Evolutionary conservation across 2,113 vertebrate species (phyloP).

Genomic region (Scalopus aquaticus): DNA sequence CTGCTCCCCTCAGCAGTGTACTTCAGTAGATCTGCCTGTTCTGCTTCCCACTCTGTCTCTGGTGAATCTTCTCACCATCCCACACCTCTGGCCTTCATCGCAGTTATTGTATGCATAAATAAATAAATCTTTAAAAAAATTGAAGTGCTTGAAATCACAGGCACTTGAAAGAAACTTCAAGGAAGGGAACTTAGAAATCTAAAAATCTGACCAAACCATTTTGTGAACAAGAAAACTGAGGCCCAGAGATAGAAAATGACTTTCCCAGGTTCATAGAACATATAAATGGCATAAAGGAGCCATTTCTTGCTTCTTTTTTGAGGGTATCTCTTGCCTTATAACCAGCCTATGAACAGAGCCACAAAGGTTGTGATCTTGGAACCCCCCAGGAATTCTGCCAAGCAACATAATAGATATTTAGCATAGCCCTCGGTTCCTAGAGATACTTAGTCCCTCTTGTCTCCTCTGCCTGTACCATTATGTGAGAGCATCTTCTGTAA

Average conservation of each 20-base stretch:
- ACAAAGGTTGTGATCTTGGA: not conserved
- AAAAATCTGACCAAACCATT: not conserved
- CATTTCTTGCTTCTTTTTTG: conserved; percentile 4
- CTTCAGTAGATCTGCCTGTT: no score
- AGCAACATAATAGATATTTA: conserved; percentile 11
- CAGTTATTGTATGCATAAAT: no score
- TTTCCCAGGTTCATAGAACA: not conserved
- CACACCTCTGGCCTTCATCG: no score
- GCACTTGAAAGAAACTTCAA: not conserved
- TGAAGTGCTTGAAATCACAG: not conserved
- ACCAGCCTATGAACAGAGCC: not conserved
- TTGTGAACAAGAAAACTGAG: not conserved
- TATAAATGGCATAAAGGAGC: not conserved
- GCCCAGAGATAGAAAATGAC: not conserved
- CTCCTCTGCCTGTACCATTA: not conserved
- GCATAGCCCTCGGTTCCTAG: not conserved
- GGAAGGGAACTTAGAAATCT: not conserved
- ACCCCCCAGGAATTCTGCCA: not conserved
- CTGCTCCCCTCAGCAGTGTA: no score
- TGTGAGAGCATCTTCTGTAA: not conserved
- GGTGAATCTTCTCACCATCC: no score
- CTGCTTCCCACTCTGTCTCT: no score
- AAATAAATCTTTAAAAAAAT: not conserved
- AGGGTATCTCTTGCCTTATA: not conserved
- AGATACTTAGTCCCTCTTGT: not conserved